A percentile compares a stretch with the other conserved stretches of the same genome.
Evolutionary conservation across 2,888 invertebrate genomes (phyloP).

Genomic region (Cantharis rustica): DNA sequence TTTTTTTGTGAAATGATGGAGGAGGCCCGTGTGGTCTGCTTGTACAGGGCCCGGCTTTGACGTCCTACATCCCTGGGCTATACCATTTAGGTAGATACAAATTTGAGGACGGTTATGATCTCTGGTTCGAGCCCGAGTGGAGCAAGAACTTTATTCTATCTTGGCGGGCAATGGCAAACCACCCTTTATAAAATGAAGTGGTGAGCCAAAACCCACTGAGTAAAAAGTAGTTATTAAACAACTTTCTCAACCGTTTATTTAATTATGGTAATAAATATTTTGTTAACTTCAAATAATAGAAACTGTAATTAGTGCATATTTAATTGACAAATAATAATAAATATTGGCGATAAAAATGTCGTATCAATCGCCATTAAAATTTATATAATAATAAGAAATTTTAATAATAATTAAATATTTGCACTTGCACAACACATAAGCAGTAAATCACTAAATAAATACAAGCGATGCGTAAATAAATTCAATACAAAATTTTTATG

Average conservation of each 20-base stretch:
- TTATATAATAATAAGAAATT: background rate
- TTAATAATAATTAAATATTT: background rate
- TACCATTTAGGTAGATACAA: no score
- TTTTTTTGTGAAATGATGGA: no score
- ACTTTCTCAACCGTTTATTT: background rate
- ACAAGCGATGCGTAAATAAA: background rate
- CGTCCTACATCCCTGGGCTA: no score
- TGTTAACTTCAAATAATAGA: background rate
- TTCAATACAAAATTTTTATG: background rate
- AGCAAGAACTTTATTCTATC: no score
- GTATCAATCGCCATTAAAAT: background rate
- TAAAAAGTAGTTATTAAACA: no score
- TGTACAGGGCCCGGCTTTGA: no score
- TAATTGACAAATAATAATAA: background rate
- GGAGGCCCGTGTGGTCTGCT: no score
- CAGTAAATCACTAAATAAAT: background rate
- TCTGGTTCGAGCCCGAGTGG: no score
- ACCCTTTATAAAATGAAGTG: no score
- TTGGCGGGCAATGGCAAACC: no score
- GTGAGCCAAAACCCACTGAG: no score
- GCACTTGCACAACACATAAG: background rate
- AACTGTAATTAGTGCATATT: background rate
- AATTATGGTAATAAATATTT: background rate
- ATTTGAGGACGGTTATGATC: no score
- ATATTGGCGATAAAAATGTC: background rate